Evolutionary conservation across 2,888 invertebrate species (phyloP), one percentile per base, ranked within the genome.

Genomic region (Amblyteles armatorius): DNA sequence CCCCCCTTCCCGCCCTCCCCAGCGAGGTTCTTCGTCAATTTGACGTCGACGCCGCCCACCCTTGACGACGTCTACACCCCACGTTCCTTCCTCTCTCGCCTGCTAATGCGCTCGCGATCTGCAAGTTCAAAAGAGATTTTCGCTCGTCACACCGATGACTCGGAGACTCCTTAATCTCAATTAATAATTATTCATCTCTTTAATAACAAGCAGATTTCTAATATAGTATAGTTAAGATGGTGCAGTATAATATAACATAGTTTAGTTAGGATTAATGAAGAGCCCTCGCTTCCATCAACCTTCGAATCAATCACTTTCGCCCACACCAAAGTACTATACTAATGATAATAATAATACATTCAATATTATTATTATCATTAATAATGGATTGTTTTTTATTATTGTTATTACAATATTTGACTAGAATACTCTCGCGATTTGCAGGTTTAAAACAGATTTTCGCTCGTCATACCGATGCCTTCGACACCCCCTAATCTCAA

Each of bases 41-140:
- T 88, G 88, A 89, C 88, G 84, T 82, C 80, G 83, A 80, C 67
- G 78, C 86, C 89, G 88, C 88, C 88, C 89, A 87, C 74, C 76
- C 79, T 76, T 81, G 79, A 81, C 72, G 82, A 63, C 63, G 60
- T 68, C 63, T 67, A 57, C 26, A 60, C 76, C 63, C 52, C 22
- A 57, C 22, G 72, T 83, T 84, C 84, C 77, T 81, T 74, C 77
- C 79, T 74, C 79, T 83, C 84, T 84, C 72, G 73, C 78, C 84
- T 82, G 29, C 63, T 52, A 57, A 26, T 55, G 26, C n/a, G 11
- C 5, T 3, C 44, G 57, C 26, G 26, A 44, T 57, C 48, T 36
- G 72, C 73, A 63, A 84, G 80, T 84, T 84, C 80, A 84, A 84
- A 84, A 73, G 16, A 57, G 16, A 57, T 74, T 79, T 63, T 63